Evolutionary conservation across 2,888 invertebrate species (phyloP).

Genomic region (Coleophora deauratella): DNA sequence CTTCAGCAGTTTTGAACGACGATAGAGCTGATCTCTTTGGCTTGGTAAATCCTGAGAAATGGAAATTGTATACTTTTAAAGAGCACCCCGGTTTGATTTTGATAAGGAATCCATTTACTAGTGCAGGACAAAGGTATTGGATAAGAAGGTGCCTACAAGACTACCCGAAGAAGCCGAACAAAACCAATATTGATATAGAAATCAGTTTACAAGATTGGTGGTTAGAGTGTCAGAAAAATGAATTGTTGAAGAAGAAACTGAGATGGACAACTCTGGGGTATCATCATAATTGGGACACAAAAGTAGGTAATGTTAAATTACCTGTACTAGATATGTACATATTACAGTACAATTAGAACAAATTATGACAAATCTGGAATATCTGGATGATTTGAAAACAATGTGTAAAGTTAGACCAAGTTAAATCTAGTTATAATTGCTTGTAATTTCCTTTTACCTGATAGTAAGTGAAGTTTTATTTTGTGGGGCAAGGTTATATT

Average conservation of each 20-base stretch:
- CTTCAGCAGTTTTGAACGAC: slow-evolving; percentile 12
- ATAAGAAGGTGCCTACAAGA: slow-evolving; percentile 82
- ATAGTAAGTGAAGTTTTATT: too few relatives aligned
- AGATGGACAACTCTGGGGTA: slow-evolving; percentile 98
- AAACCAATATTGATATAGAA: slow-evolving; percentile 78
- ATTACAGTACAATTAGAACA: too few relatives aligned
- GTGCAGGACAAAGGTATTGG: slow-evolving; percentile 87
- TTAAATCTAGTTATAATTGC: too few relatives aligned
- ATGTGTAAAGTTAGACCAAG: slow-evolving; percentile 18
- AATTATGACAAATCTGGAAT: too few relatives aligned
- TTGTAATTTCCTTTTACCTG: too few relatives aligned
- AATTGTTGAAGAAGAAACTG: slow-evolving; percentile 65
- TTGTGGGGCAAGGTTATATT: too few relatives aligned
- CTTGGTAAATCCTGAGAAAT: slow-evolving; percentile 45
- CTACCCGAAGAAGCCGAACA: slow-evolving; percentile 83
- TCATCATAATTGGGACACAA: slow-evolving; percentile 98
- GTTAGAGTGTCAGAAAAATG: slow-evolving; percentile 70
- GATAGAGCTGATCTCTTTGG: slow-evolving; percentile 39
- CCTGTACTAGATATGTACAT: too few relatives aligned
- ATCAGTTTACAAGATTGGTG: slow-evolving; percentile 74
- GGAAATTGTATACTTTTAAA: slow-evolving; percentile 77
- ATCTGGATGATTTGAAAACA: too few relatives aligned
- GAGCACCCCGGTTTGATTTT: slow-evolving; percentile 83
- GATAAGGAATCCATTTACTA: slow-evolving; percentile 88
- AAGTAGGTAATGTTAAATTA: slow-evolving; percentile 76